These are phyloP conservation scores for Mechanitis messenoides DNA, from an alignment of 2,888 invertebrate species.

Conservation along the genomic window DNA sequence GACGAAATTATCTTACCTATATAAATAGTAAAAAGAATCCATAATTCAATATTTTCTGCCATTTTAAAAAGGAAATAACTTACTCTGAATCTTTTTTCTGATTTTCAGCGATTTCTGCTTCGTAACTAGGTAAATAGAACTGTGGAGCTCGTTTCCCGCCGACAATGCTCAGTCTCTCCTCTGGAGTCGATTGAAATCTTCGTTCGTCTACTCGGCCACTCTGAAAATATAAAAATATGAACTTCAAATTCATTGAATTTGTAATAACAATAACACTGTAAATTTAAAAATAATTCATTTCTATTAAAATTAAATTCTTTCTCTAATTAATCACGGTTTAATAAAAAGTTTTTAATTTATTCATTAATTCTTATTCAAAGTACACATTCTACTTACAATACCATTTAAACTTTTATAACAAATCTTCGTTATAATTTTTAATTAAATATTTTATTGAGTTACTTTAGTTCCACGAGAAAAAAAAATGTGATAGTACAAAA, in stretches of 20 bases:
- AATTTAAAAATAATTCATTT: background rate
- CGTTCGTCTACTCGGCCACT: slow-evolving; percentile 94
- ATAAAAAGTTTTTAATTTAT: too few species aligned
- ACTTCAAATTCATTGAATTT: slow-evolving; percentile 1
- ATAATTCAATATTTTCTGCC: background rate
- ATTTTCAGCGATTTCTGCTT: slow-evolving; percentile 97
- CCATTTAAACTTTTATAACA: too few species aligned
- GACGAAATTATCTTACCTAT: too few species aligned
- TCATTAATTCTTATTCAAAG: too few species aligned
- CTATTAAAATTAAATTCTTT: background rate
- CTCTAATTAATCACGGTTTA: too few species aligned
- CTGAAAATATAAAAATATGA: slow-evolving; percentile 48
- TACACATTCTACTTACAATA: too few species aligned
- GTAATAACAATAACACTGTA: background rate
- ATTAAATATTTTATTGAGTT: too few species aligned
- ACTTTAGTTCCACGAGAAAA: too few species aligned
- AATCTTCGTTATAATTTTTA: too few species aligned
- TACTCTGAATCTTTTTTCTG: slow-evolving; percentile 98
- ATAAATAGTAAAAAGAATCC: too few species aligned
- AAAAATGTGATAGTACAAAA: too few species aligned
- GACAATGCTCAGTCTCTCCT: slow-evolving; percentile 93
- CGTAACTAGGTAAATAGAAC: slow-evolving; percentile 96
- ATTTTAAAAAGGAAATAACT: slow-evolving; percentile 50
- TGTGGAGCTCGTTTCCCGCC: slow-evolving; percentile 99
- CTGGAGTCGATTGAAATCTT: slow-evolving; percentile 92